These are phyloP conservation scores for Musca vetustissima DNA, from an alignment of 1,140 invertebrate genomes.

Conservation along the genomic window DNA sequence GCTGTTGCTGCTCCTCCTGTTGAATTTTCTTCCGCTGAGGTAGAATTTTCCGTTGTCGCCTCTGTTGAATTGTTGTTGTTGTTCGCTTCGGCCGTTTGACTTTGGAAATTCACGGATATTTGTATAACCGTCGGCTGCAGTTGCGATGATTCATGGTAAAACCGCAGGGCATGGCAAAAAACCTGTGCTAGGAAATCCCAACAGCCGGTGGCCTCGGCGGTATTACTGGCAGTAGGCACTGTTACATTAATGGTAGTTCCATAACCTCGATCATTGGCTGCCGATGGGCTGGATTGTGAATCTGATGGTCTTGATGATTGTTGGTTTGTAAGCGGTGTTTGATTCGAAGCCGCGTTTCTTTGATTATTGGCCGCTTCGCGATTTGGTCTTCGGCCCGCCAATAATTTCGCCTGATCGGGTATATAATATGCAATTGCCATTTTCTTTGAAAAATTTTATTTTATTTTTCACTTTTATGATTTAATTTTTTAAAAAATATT, in stretches of 20 bases:
- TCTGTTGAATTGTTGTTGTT: slow-evolving; percentile 10
- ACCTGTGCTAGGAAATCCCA: slow-evolving; percentile 51
- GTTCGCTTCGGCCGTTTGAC: background rate
- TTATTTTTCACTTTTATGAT: slow-evolving; percentile 1
- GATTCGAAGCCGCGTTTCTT: background rate
- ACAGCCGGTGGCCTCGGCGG: slow-evolving; percentile 37
- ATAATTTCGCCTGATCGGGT: slow-evolving; percentile 49
- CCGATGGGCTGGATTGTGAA: background rate
- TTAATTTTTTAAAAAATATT: background rate
- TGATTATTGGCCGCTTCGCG: slow-evolving; percentile 30
- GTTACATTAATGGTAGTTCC: slow-evolving; percentile 42
- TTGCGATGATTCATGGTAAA: slow-evolving; percentile 41
- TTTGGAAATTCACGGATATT: slow-evolving; percentile 48
- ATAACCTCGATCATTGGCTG: background rate
- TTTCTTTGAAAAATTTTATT: slow-evolving; percentile 19
- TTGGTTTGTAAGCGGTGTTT: slow-evolving; percentile 15
- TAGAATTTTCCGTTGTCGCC: background rate
- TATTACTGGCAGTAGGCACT: slow-evolving; percentile 35
- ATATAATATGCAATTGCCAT: slow-evolving; percentile 53
- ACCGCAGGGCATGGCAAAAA: slow-evolving; percentile 47
- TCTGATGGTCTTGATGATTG: slow-evolving; percentile 16
- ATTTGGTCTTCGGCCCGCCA: slow-evolving; percentile 38
- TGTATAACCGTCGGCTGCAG: slow-evolving; percentile 46
- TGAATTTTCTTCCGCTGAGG: slow-evolving; percentile 22
- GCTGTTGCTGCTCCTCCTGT: background rate